Evolutionary conservation across 2,888 invertebrate genomes (phyloP), one percentile per base, ranked within the genome.

Genomic region (Andrena flavipes): DNA sequence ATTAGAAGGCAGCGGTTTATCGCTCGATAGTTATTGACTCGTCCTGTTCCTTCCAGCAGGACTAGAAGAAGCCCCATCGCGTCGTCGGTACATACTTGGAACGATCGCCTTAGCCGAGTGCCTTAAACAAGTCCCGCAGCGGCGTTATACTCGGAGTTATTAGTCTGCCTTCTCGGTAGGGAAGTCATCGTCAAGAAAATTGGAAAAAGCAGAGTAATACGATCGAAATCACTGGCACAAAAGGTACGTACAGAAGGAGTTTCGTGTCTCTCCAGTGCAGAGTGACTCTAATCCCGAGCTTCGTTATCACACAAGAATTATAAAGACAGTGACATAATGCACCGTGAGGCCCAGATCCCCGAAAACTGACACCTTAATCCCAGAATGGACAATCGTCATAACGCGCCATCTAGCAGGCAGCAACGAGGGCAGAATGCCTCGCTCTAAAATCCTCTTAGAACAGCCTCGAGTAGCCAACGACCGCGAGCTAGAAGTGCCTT

Each of bases 1-100:
- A 89, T 89, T 89, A 85, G 71, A 82, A 80, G 71, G 48, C 80
- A 70, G 35, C 76, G 49, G 65, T 82, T 84, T 83, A 87, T 85
- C 68, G 65, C 26, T 8, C 42, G 70, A 82, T 77, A 62, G 69
- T 74, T 88, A 81, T 85, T 83, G 69, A 84, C 74, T 86, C 56
- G 76, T 80, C 68, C 59, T 72, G n/a, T 51, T 79, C 63, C 69
- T 64, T 51, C 54, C 16, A 13, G 42, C 63, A 16, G 63, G n/a
- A 20, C 16, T 8, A 26, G 30, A 48, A 59, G 49, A 72, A 80
- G 67, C 33, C 33, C 7, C 51, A 59, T 60, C 56, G 35, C 23
- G 29, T 77, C 42, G 35, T 23, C n/a, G 10, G 3, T 42, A 42
- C 42, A 35, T 64, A 48, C 23, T 48, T 68, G 23, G 63, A 69